Evolutionary conservation across 2,113 vertebrate genomes (phyloP).

Genomic region (Oxyura jamaicensis): DNA sequence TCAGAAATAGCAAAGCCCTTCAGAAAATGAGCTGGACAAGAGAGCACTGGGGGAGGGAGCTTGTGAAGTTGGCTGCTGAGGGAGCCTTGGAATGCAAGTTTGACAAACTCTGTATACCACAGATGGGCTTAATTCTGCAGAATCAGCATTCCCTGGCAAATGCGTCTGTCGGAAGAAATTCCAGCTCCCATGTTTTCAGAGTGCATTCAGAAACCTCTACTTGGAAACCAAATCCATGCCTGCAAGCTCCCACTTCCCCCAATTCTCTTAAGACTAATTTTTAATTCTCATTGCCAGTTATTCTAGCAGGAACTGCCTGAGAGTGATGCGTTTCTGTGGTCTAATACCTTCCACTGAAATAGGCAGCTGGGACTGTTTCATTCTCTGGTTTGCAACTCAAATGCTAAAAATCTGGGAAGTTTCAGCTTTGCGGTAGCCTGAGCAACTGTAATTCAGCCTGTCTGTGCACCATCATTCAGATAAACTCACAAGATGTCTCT

Average conservation of each 20-base stretch:
- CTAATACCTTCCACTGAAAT: background rate
- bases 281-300: background rate
- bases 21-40: background rate
- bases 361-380: background rate
- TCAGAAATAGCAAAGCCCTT: background rate
- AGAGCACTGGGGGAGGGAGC: background rate
- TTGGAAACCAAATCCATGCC: background rate
- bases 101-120: conserved; percentile 12
- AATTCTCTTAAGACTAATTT: background rate
- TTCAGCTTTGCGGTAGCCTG: background rate
- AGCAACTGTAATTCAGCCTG: background rate
- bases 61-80: background rate
- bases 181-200: background rate
- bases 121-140: conserved; percentile 20
- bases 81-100: background rate
- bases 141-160: conserved; percentile 25
- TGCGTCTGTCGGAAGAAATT: conserved; percentile 39
- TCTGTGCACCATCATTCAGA: background rate
- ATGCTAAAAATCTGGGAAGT: background rate
- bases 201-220: background rate
- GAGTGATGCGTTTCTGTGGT: background rate
- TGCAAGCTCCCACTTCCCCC: background rate
- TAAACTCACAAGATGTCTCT: background rate
- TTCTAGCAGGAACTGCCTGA: background rate
- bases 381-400: background rate